Evolutionary conservation across 1,140 invertebrate genomes (phyloP), one percentile per base, ranked within the genome.

Genomic region (Anastatus disparis): DNA sequence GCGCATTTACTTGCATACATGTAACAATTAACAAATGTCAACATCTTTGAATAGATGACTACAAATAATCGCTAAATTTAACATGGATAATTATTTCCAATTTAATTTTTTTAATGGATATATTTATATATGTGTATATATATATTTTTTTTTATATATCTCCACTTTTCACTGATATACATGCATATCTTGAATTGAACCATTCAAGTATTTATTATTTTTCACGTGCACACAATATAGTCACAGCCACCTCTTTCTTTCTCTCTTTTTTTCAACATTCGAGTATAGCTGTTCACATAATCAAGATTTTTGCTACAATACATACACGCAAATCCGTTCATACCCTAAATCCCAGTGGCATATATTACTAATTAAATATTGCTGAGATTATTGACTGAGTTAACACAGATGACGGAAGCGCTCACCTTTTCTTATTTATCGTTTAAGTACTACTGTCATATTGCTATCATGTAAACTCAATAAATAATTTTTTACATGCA

Each of bases 351-450:
- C 67, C 63, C 72, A 65, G 44, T 61, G 53, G 71, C 72, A 62
- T 70, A 62, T 62, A 66, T 55, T 70, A 70, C 71, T 76, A 75
- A 64, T 75, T 77, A 75, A 78, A 81, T 81, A 81, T 79, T 79
- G 77, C 80, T 81, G 78, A 76, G 71, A 78, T 78, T 75, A 78
- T 76, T 76, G 72, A 75, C 75, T 63, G 70, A 71, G 70, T 71
- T 71, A 44, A 40, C 62, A 66, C 62, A 65, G 35, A 71, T 65
- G 6, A 26, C 56, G 46, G 8, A 64, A 48, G 20, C 38, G 10
- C 15, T 12, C 31, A 15, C 4, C 38, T 29, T 70, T 26, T 27
- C 31, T 10, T 10, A 31, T 29, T 31, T 2, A 12, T 40, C n/a
- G n/a, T n/a, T 64, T 56, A 56, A 48, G 26, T 58, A 46, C 27